Evolutionary conservation across 2,888 invertebrate species (phyloP), one percentile per base, ranked within the genome.

Genomic region (Aphodius granarius): DNA sequence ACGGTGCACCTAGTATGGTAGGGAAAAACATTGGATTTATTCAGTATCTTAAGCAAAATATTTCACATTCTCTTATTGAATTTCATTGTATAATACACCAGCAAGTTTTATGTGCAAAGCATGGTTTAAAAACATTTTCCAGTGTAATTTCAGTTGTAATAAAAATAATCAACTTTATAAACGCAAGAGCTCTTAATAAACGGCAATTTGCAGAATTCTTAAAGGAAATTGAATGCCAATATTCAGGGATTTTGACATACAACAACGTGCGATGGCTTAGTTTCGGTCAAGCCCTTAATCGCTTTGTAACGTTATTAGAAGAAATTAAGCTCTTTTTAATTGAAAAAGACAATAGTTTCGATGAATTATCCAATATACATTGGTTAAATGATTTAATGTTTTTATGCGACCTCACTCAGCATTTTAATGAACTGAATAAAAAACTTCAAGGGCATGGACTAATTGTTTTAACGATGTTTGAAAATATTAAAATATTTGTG

Each of bases 101-200:
- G 63, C 63, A 72, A 72, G 75, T 70, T 66, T 63, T 66, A 73
- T 66, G 73, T 76, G 72, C 72, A 23, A 74, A 75, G 43, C 72
- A 77, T 23, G 72, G 77, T 73, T 77, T 77, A 75, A 75, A 77
- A 75, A 75, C 73, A 75, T 75, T 76, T 76, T 74, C 72, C 72
- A 74, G 20, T 75, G 66, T 72, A 75, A 76, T 76, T 66, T 43
- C 75, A 77, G 75, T 75, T 77, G 75, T 77, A 77, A 77, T 77
- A 77, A 77, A 77, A 75, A 22, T 75, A 20, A 75, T 77, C 77
- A 77, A 77, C 73, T 77, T 70, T 73, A 77, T 77, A 72, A 77
- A 77, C 63, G 75, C 72, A 73, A 75, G 75, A 75, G 20, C n/a
- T 75, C 75, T 76, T 76, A 76, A 70, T 73, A 76, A 73, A 73